These are phyloP conservation scores for Bombus sylvicola DNA, from an alignment of 1,140 invertebrate species.

Conservation along the genomic window DNA sequence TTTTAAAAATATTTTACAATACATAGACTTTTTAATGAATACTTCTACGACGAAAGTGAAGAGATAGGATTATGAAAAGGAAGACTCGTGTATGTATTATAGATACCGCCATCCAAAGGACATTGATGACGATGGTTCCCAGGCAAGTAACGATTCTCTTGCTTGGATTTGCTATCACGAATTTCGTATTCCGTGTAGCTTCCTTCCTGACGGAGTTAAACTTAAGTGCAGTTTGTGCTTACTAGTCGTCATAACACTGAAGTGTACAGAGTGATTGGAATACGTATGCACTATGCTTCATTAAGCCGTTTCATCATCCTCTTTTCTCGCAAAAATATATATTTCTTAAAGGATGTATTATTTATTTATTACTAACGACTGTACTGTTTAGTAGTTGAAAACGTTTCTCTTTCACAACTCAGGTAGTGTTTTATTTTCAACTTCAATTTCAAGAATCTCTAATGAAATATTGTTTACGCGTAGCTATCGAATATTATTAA, in stretches of 20 bases:
- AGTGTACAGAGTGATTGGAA: conserved; percentile 69
- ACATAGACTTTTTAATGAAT: neutral
- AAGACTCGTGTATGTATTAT: neutral
- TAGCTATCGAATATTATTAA: too few species aligned
- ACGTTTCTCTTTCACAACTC: too few species aligned
- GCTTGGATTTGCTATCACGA: conserved; percentile 36
- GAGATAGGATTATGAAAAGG: conserved; percentile 43
- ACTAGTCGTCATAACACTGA: conserved; percentile 65
- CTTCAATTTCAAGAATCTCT: too few species aligned
- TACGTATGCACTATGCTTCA: conserved; percentile 62
- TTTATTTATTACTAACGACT: too few species aligned
- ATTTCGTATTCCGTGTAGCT: conserved; percentile 71
- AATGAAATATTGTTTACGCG: too few species aligned
- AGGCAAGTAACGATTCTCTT: conserved; percentile 5
- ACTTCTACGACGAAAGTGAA: neutral
- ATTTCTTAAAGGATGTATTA: neutral
- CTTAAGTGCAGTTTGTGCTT: conserved; percentile 73
- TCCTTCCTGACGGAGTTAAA: conserved; percentile 64
- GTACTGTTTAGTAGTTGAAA: too few species aligned
- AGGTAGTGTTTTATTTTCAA: too few species aligned
- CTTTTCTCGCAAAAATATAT: neutral
- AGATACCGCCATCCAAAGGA: conserved; percentile 33
- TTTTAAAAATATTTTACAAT: neutral
- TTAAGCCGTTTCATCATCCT: neutral
- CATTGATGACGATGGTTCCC: conserved; percentile 49